phyloP scores from a whole-genome alignment of 2,888 invertebrate species.

The Dryobota labecula region DNA sequence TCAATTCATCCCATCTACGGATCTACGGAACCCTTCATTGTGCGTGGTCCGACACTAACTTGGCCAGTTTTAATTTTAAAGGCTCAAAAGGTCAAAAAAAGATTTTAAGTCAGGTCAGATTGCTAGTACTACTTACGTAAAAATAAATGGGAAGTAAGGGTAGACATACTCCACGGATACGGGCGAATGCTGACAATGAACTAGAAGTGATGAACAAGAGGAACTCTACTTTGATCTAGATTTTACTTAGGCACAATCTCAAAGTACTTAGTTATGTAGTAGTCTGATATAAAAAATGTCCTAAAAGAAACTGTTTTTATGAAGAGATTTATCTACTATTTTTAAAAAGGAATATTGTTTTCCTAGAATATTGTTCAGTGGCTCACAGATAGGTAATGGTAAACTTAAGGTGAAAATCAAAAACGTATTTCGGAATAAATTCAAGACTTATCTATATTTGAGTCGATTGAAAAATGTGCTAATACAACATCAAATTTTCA shows the following conservation, averaged over 20 bases:
- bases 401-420: background rate
- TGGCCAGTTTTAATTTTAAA: too few species aligned
- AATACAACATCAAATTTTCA: background rate
- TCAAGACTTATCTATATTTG: background rate
- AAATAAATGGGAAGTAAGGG: slow-evolving; percentile 8
- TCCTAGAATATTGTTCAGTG: background rate
- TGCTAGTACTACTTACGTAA: background rate
- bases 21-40: too few species aligned
- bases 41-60: too few species aligned
- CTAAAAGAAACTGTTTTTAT: background rate
- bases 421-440: background rate
- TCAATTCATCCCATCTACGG: too few species aligned
- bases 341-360: background rate
- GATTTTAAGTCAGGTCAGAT: background rate
- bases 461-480: background rate
- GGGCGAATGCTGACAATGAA: slow-evolving; percentile 25
- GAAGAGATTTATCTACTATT: background rate
- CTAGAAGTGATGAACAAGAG: slow-evolving; percentile 30
- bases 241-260: background rate
- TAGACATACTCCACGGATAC: slow-evolving; percentile 6
- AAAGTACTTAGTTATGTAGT: background rate
- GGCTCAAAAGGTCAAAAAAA: too few species aligned
- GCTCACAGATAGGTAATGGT: background rate
- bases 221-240: slow-evolving; percentile 2
- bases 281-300: background rate